phyloP scores from a whole-genome alignment of 2,113 vertebrate genomes.

The Elgaria multicarinata region DNA sequence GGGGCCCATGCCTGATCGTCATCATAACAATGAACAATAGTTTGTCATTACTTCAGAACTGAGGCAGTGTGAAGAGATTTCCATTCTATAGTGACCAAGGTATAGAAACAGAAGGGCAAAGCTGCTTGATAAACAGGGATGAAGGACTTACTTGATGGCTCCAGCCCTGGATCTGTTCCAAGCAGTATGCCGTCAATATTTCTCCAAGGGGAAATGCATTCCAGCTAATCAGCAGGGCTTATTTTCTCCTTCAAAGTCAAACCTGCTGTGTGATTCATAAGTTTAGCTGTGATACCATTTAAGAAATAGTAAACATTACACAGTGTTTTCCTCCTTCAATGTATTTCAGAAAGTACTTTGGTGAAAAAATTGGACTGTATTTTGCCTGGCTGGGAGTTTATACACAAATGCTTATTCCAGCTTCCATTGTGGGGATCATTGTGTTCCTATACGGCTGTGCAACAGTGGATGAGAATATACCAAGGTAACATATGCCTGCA shows the following conservation, averaged over 20 bases:
- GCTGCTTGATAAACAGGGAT: background rate
- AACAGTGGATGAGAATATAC: conserved; percentile 92
- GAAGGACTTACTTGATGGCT: conserved; percentile 30
- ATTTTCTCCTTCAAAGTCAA: conserved; percentile 57
- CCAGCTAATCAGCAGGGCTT: conserved; percentile 63
- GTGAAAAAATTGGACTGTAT: conserved; percentile 97
- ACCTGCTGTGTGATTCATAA: conserved; percentile 61
- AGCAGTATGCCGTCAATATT: conserved; percentile 56
- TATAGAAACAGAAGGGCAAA: background rate
- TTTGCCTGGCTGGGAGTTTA: conserved; percentile 99
- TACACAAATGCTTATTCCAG: conserved; percentile 97
- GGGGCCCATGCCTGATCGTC: background rate
- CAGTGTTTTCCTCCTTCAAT: conserved; percentile 9
- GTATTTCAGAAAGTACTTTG: conserved; percentile 92
- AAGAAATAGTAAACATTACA: conserved; percentile 65
- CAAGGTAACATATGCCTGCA: conserved; percentile 81
- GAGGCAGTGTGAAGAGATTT: background rate
- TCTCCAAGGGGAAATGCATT: conserved; percentile 61
- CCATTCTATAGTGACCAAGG: background rate
- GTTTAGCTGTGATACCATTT: conserved; percentile 67
- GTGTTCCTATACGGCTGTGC: conserved; percentile 97
- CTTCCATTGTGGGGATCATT: conserved; percentile 91
- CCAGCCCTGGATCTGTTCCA: conserved; percentile 13
- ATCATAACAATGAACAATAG: background rate
- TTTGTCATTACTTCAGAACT: background rate